A percentile compares a stretch with the other conserved stretches of the same genome.
Evolutionary conservation across 2,888 invertebrate species (phyloP).

Genomic region (Diploptera punctata): DNA sequence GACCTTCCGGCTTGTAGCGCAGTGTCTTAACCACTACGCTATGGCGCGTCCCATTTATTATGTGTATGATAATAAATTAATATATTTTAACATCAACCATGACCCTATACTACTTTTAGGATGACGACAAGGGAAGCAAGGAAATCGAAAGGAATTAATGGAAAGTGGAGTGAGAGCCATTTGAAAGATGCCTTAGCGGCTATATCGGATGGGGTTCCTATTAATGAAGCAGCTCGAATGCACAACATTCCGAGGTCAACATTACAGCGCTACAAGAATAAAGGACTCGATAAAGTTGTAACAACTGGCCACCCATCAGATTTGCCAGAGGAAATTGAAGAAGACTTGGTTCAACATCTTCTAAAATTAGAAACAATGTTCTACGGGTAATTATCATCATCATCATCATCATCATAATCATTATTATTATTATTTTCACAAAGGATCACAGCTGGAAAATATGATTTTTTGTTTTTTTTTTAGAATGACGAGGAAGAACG

Average conservation of each 20-base stretch:
- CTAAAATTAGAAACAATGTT: slow-evolving; percentile 22
- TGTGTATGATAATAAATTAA: too few relatives aligned
- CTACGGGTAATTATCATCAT: slow-evolving; percentile 17
- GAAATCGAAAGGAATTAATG: not conserved
- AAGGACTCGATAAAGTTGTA: not conserved
- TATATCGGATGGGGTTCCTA: not conserved
- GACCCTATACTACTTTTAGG: not conserved
- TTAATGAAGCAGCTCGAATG: not conserved
- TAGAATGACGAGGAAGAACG: slow-evolving; percentile 2
- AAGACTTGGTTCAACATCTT: slow-evolving; percentile 9
- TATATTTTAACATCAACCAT: too few relatives aligned
- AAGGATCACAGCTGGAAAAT: not conserved
- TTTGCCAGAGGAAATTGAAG: slow-evolving; percentile 9
- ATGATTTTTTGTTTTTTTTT: not conserved
- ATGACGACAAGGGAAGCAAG: not conserved
- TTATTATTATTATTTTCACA: too few relatives aligned
- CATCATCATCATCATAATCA: too few relatives aligned
- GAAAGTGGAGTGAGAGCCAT: not conserved
- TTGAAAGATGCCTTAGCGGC: not conserved
- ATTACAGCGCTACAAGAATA: not conserved
- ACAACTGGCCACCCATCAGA: not conserved
- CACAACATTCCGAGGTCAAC: not conserved
- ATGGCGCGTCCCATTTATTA: too few relatives aligned
- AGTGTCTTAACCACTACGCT: too few relatives aligned
- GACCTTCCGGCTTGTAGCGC: too few relatives aligned